Evolutionary conservation across 1,140 invertebrate species (phyloP), one percentile per base, ranked within the genome.

Genomic region (Venturia canescens): DNA sequence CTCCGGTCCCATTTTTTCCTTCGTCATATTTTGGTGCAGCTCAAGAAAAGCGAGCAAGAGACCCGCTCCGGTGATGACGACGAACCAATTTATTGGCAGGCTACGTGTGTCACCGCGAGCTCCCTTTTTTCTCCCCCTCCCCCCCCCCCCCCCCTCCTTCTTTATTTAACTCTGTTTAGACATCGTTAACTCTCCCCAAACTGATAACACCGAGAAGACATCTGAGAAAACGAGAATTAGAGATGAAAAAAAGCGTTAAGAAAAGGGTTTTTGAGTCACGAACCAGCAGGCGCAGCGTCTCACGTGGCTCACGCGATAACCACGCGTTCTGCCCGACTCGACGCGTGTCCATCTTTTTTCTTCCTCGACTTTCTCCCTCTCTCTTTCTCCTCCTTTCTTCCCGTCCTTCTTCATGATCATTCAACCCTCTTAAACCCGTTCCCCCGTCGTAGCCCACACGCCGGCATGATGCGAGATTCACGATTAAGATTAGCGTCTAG

Each of bases 61-160:
- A 53, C 18, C 50, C 50, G 4, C 50, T 53, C 50, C 50, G 4
- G 50, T 11, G 71, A 74, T n/a, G 71, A 27, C 71, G 71, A 27
- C 71, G 31, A 81, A 31, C 70, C 83, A 78, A 85, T 89, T 89
- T 87, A 86, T 86, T 86, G 84, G 69, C 60, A 79, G 0, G 18
- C 16, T n/a, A 83, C 80, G 82, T 77, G 82, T 82, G 83, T 79
- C 82, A 50, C 50, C 72, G 71, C 72, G 71, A 74, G 63, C 11
- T 38, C 3, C 7, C 18, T 53, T 18, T 53, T 26, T 57, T 23
- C n/a, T 9, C 21, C 53, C 21, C 60, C 72, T 75, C 79, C n/a
- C n/a, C n/a, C n/a, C n/a, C n/a, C n/a, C n/a, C n/a, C n/a, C n/a
- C n/a, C n/a, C n/a, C n/a, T 60, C 74, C 66, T 69, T 44, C 48